Evolutionary conservation across 2,797 vertebrate species (phyloP).

Genomic region (Manis pentadactyla): DNA sequence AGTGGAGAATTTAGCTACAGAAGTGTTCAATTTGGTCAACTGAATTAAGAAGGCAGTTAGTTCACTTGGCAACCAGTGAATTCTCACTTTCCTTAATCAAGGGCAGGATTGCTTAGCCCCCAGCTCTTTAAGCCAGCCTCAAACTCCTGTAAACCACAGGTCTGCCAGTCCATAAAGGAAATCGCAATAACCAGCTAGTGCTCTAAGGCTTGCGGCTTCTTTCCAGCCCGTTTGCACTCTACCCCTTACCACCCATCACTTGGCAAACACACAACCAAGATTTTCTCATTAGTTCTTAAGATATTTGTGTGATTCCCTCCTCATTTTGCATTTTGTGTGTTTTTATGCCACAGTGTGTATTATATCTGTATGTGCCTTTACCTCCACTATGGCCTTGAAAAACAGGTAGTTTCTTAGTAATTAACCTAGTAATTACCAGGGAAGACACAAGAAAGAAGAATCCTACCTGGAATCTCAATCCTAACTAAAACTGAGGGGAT

Average conservation of each 20-base stretch:
- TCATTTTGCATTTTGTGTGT: neutral
- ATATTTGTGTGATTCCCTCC: neutral
- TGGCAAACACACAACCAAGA: neutral
- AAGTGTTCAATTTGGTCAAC: neutral
- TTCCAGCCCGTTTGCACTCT: neutral
- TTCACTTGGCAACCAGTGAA: neutral
- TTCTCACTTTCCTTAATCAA: neutral
- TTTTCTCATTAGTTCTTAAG: slow-evolving; percentile 25
- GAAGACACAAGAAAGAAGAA: neutral
- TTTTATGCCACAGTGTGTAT: neutral
- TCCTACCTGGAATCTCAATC: neutral
- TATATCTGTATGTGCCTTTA: neutral
- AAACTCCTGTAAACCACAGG: neutral
- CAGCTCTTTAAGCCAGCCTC: neutral
- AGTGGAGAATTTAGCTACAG: neutral
- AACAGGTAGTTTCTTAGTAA: neutral
- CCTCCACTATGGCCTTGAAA: neutral
- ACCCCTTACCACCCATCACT: neutral
- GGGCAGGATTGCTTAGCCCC: neutral
- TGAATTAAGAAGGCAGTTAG: neutral
- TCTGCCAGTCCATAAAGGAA: neutral
- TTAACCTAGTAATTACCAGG: neutral
- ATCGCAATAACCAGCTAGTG: neutral
- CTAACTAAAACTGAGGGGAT: neutral
- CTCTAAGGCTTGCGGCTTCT: neutral